phyloP scores from a whole-genome alignment of 2,113 vertebrate genomes.

The Mustelus asterias region DNA sequence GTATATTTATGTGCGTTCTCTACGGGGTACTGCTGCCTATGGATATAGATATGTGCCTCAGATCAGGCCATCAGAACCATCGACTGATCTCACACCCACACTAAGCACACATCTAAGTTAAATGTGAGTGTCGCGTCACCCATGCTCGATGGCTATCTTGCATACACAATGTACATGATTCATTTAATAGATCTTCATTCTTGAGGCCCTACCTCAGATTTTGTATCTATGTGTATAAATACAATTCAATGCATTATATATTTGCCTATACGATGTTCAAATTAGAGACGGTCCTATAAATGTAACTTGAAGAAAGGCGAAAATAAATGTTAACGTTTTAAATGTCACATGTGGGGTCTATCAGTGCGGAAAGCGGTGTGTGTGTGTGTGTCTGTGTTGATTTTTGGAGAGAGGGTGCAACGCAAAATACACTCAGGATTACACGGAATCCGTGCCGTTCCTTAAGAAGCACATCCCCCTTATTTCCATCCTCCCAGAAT shows the following conservation, averaged over 20 bases:
- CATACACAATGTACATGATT: conserved; percentile 74
- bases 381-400: not conserved
- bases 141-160: conserved; percentile 59
- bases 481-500: too few species aligned
- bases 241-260: conserved; percentile 95
- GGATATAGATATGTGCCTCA: conserved; percentile 90
- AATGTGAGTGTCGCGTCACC: conserved; percentile 60
- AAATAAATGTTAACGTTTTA: conserved; percentile 96
- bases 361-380: not conserved
- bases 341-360: conserved; percentile 44
- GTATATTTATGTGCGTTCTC: conserved; percentile 75
- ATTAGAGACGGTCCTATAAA: conserved; percentile 77
- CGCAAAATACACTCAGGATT: not conserved
- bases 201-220: conserved; percentile 99
- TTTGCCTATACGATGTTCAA: conserved; percentile 89
- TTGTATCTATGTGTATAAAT: conserved; percentile 99
- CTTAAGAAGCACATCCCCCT: too few species aligned
- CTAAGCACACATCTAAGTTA: conserved; percentile 63
- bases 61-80: conserved; percentile 68
- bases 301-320: conserved; percentile 74
- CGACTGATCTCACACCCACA: conserved; percentile 62
- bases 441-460: not conserved
- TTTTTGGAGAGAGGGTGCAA: not conserved
- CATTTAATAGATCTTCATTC: conserved; percentile 81
- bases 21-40: conserved; percentile 83